Evolutionary conservation across 2,888 invertebrate genomes (phyloP).

Genomic region (Drosophila silvestris): DNA sequence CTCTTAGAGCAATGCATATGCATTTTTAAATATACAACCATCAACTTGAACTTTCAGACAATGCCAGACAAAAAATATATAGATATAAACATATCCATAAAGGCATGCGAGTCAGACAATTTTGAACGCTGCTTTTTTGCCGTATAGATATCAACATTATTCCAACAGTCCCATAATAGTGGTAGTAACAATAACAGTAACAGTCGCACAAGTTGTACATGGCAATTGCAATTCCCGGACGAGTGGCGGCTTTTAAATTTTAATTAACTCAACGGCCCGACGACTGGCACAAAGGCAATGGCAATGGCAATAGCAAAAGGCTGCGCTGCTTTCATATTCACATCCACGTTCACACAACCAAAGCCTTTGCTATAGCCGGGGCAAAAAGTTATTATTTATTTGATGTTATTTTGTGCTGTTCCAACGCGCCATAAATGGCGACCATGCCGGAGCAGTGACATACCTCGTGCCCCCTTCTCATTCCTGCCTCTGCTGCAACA

Average conservation of each 20-base stretch:
- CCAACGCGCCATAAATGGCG: conserved; percentile 73
- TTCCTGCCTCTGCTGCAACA: conserved; percentile 1
- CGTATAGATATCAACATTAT: conserved; percentile 31
- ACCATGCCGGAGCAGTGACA: conserved; percentile 54
- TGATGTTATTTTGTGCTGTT: conserved; percentile 77
- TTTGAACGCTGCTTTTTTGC: not conserved
- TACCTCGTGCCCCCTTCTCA: conserved; percentile 4
- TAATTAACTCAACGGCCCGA: conserved; percentile 68
- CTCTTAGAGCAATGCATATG: not conserved
- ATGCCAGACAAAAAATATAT: not conserved
- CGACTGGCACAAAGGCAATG: conserved; percentile 33
- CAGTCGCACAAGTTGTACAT: conserved; percentile 62
- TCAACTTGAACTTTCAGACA: not conserved
- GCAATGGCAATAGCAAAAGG: conserved; percentile 2
- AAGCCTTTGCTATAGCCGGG: conserved; percentile 26
- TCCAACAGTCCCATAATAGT: conserved; percentile 48
- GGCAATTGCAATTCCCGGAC: conserved; percentile 75
- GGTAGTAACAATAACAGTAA: conserved; percentile 67
- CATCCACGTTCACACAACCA: conserved; percentile 6
- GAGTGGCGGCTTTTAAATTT: conserved; percentile 77
- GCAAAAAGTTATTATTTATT: conserved; percentile 79
- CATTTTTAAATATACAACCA: not conserved
- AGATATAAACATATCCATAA: not conserved
- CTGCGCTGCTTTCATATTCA: conserved; percentile 7
- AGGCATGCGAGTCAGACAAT: not conserved